phyloP scores from a whole-genome alignment of 2,797 vertebrate species.

The Ataeniobius toweri region DNA sequence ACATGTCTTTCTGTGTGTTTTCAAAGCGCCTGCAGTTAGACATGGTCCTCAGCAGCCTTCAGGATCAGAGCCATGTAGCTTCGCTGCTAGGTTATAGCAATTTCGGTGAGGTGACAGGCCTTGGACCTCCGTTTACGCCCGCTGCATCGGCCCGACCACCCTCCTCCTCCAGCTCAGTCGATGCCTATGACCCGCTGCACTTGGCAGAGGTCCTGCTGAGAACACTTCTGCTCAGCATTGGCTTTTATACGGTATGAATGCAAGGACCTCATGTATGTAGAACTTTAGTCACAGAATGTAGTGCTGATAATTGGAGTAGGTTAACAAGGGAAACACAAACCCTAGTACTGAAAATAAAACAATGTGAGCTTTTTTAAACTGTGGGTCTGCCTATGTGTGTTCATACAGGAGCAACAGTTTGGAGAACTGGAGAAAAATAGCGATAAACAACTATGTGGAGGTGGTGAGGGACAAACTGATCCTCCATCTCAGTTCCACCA shows the following conservation, averaged over 20 bases:
- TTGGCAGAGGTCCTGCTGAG: slow-evolving; percentile 84
- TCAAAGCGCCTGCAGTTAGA: slow-evolving; percentile 84
- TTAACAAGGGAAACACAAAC: neutral
- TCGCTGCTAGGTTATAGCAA: slow-evolving; percentile 84
- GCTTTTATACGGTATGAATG: slow-evolving; percentile 82
- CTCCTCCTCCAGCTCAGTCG: slow-evolving; percentile 67
- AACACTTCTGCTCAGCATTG: slow-evolving; percentile 83
- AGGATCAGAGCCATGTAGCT: slow-evolving; percentile 85
- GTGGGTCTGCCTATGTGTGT: slow-evolving; percentile 5
- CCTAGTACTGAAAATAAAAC: too few relatives aligned
- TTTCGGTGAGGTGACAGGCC: slow-evolving; percentile 75
- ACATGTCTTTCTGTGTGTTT: slow-evolving; percentile 1
- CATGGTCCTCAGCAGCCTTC: slow-evolving; percentile 86
- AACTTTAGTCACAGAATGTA: neutral
- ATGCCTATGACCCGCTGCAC: slow-evolving; percentile 78
- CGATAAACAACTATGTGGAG: slow-evolving; percentile 80
- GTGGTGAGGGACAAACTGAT: slow-evolving; percentile 75
- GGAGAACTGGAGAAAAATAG: slow-evolving; percentile 88
- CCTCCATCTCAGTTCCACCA: slow-evolving; percentile 85
- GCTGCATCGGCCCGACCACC: slow-evolving; percentile 54
- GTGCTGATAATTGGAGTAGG: neutral
- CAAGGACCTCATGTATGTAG: neutral
- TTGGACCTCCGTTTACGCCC: slow-evolving; percentile 66
- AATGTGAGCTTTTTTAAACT: neutral
- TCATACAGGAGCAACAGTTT: slow-evolving; percentile 80